phyloP scores from a whole-genome alignment of 2,113 vertebrate genomes.

The Sinocyclocheilus anshuiensis region DNA sequence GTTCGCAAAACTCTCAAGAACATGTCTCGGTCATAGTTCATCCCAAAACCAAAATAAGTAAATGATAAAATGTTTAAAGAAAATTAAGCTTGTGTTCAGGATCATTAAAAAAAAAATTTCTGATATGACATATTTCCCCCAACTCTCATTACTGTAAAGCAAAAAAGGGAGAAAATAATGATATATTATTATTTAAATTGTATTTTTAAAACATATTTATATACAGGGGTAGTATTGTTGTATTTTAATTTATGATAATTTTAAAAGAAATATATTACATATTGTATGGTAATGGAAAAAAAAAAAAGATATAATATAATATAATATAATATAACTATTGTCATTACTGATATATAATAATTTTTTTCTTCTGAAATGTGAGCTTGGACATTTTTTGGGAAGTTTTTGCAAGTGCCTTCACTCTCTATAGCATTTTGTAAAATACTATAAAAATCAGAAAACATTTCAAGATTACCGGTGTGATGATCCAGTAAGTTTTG shows the following conservation, averaged over 20 bases:
- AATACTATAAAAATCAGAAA: not conserved
- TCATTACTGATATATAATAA: not conserved
- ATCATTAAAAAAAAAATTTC: not conserved
- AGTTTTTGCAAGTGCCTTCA: conserved; percentile 17
- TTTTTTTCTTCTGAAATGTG: not conserved
- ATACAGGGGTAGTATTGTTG: not conserved
- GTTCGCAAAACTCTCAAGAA: not conserved
- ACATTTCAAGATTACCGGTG: not conserved
- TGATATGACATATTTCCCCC: not conserved
- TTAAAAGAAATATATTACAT: not conserved
- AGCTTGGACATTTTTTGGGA: not conserved
- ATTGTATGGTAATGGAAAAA: too few species aligned
- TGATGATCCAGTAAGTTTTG: not conserved
- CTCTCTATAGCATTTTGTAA: not conserved
- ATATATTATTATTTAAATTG: not conserved
- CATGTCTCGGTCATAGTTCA: not conserved
- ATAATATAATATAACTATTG: too few species aligned
- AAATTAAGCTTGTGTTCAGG: not conserved
- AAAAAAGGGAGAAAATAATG: not conserved
- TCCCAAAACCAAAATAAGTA: not conserved
- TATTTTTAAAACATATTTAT: not conserved
- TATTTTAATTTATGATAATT: too few species aligned
- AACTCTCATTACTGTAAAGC: not conserved
- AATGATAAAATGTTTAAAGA: not conserved
- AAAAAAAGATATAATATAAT: too few species aligned